Base-by-base conservation (phyloP, 2,888 invertebrate genomes). In the Pyrrhosoma nymphula region DNA sequence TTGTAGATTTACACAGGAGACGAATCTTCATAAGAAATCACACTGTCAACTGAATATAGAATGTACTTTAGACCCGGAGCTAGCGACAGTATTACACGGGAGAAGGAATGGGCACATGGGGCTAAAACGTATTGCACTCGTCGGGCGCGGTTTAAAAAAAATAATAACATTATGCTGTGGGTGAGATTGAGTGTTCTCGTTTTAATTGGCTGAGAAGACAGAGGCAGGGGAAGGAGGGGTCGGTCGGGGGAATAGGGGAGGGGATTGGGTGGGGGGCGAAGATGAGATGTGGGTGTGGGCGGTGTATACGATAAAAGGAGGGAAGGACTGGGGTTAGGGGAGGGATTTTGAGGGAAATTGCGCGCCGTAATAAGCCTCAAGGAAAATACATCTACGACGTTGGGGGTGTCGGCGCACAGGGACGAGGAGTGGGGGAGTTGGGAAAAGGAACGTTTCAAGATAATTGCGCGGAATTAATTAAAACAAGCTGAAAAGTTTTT, bases 391-490 rank as follows among this genome's bases (percentile, higher is more conserved):
- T 26, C 93, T 35, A 18, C 82, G 35, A 82, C 82, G 18, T 0
- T 18, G 35, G 30, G 35, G 82, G 47, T 47, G 47, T 47, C 47
- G 47, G 82, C 82, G n/a, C 26, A 60, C 69, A n/a, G 69, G n/a
- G 69, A 47, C 2, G 82, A 8, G 35, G 35, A 4, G 82, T 14
- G 82, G 30, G 35, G 14, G 35, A 2, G 18, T 2, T 0, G 35
- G 35, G 82, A 35, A 18, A 26, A n/a, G 3, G 16, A 47, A 63
- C 63, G 35, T 63, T 93, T 93, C 69, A 18, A 93, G 93, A 93
- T 93, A 93, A 93, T 93, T 93, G 93, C 93, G 93, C 69, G 93
- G 93, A 93, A 93, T 93, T 93, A 93, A 93, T 93, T 93, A 93
- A 93, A 69, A 93, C 93, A 69, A 63, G 93, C 93, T 63, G 63